Percentiles rank a stretch among this genome's conserved stretches.
Conservation (phyloP, 2,113 vertebrate genomes). For the Callipepla californica region DNA sequence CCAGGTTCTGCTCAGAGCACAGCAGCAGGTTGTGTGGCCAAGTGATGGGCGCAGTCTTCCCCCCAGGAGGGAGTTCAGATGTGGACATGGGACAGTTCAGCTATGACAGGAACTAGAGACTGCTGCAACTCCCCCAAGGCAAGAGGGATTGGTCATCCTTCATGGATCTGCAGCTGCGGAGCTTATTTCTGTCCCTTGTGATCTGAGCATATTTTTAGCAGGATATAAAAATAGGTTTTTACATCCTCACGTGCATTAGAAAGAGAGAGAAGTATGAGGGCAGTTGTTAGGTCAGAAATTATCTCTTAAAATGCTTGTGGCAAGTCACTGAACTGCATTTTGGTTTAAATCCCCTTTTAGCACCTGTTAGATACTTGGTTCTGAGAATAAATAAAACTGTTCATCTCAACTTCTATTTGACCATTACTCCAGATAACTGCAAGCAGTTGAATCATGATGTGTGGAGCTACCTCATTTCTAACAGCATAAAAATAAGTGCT, state of each 20-base stretch:
- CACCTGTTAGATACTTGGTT: background rate
- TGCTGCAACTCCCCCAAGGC: background rate
- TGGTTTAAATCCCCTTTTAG: background rate
- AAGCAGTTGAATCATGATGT: background rate
- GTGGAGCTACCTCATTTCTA: background rate
- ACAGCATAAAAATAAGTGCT: background rate
- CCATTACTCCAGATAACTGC: background rate
- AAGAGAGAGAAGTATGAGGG: background rate
- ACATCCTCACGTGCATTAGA: background rate
- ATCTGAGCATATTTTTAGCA: constrained; percentile 24
- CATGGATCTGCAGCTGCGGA: background rate
- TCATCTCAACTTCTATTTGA: background rate
- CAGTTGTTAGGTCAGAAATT: background rate
- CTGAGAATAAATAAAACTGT: background rate
- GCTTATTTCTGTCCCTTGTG: constrained; percentile 13
- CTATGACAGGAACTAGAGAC: background rate
- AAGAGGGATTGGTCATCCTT: background rate
- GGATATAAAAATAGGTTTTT: constrained; percentile 43
- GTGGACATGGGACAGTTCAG: background rate
- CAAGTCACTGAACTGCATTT: background rate
- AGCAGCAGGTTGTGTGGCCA: background rate
- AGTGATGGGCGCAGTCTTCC: background rate
- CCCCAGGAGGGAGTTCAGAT: background rate
- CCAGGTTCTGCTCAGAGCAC: background rate
- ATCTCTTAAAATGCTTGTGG: background rate